These are phyloP conservation scores for Matsumurasca onukii DNA, from an alignment of 1,140 invertebrate genomes.

Conservation along the genomic window DNA sequence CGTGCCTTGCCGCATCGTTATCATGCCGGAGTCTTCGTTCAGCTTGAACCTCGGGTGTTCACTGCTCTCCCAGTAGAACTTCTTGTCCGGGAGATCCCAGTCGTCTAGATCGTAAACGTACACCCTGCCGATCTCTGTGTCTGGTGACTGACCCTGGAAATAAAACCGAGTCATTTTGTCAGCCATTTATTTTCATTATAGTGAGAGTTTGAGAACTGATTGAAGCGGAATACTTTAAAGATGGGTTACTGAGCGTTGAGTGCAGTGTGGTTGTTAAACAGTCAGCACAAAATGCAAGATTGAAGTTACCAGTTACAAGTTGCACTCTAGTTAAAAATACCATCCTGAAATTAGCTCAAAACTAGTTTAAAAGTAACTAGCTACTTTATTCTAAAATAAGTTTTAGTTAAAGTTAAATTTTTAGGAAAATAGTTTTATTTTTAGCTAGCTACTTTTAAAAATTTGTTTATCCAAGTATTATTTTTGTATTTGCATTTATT, in stretches of 20 bases:
- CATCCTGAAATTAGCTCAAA: no score
- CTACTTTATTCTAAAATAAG: no score
- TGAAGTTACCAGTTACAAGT: no score
- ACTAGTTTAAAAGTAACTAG: no score
- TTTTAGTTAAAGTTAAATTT: no score
- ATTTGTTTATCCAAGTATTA: no score
- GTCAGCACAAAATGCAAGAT: neutral
- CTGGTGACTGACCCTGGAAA: conserved; percentile 80
- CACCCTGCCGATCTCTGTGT: conserved; percentile 91
- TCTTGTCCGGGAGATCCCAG: conserved; percentile 96
- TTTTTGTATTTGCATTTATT: no score
- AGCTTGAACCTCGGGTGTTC: conserved; percentile 84
- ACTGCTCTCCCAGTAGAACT: conserved; percentile 87
- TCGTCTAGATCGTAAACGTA: conserved; percentile 97
- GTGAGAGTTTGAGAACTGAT: conserved; percentile 10
- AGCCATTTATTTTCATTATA: conserved; percentile 33
- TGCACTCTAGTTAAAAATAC: no score
- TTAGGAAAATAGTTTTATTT: no score
- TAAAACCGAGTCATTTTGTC: conserved; percentile 20
- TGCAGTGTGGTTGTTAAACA: neutral
- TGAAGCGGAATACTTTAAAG: no score
- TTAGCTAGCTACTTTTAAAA: no score
- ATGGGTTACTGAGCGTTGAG: neutral
- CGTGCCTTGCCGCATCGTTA: conserved; percentile 91
- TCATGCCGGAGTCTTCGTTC: conserved; percentile 91